Conservation (phyloP, 1,140 invertebrate species). For the Macrobrachium nipponense region DNA sequence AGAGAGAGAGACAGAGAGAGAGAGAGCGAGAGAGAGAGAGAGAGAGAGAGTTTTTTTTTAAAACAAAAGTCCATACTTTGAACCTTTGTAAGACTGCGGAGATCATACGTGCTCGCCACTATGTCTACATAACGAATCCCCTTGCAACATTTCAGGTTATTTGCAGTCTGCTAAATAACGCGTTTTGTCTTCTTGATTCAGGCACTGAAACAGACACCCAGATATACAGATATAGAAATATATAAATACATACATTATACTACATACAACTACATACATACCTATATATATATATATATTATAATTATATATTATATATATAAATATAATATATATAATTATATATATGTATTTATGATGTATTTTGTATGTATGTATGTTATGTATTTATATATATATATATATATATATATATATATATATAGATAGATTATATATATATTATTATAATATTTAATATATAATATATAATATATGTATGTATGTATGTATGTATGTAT, state of each 20-base stretch:
- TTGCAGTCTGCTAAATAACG: too few species aligned
- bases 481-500: neutral
- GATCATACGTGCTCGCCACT: neutral
- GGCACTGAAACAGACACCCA: neutral
- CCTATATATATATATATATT: neutral
- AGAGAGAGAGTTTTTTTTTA: neutral
- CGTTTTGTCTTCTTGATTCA: neutral
- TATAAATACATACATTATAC: neutral
- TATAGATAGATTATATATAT: too few species aligned
- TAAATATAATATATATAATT: neutral
- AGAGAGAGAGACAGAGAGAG: neutral
- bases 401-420: too few species aligned
- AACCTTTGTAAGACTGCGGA: neutral
- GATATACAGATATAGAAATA: neutral
- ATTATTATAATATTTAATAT: neutral
- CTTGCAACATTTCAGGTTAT: too few species aligned
- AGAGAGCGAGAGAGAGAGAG: neutral
- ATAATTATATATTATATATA: neutral
- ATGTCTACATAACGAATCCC: too few species aligned
- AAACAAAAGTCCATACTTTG: neutral
- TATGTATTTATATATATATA: too few species aligned
- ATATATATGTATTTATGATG: too few species aligned
- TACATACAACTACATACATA: neutral
- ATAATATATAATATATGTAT: conserved; percentile 2
- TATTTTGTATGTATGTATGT: too few species aligned